Conservation (phyloP, 2,888 invertebrate genomes). For the Tipula helvola region DNA sequence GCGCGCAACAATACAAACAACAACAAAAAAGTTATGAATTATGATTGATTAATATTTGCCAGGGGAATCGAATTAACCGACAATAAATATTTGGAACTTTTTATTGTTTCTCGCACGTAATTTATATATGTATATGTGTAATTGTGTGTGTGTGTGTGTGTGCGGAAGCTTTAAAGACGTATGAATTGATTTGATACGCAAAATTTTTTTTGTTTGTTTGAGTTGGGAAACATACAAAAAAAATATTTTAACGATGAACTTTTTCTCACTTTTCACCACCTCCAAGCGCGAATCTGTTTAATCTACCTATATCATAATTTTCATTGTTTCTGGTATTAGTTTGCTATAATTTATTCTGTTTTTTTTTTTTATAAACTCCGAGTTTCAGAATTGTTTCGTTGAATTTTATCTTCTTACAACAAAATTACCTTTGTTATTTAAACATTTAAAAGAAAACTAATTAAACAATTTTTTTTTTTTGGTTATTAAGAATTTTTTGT, state of each 20-base stretch:
- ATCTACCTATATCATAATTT: not conserved
- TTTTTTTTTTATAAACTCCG: too few species aligned
- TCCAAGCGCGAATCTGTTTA: not conserved
- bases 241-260: not conserved
- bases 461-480: not conserved
- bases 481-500: not conserved
- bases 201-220: not conserved
- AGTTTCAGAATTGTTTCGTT: not conserved
- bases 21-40: not conserved
- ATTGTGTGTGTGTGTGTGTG: not conserved
- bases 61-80: not conserved
- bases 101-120: not conserved
- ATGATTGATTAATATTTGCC: not conserved
- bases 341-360: not conserved
- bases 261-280: not conserved
- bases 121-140: too few species aligned
- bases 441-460: not conserved
- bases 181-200: not conserved
- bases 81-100: not conserved
- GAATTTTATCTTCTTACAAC: not conserved
- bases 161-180: not conserved
- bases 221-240: not conserved
- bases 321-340: not conserved
- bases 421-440: not conserved
- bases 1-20: not conserved